Base-by-base conservation (phyloP, 2,888 invertebrate species). In the Sphaerophoria taeniata region DNA sequence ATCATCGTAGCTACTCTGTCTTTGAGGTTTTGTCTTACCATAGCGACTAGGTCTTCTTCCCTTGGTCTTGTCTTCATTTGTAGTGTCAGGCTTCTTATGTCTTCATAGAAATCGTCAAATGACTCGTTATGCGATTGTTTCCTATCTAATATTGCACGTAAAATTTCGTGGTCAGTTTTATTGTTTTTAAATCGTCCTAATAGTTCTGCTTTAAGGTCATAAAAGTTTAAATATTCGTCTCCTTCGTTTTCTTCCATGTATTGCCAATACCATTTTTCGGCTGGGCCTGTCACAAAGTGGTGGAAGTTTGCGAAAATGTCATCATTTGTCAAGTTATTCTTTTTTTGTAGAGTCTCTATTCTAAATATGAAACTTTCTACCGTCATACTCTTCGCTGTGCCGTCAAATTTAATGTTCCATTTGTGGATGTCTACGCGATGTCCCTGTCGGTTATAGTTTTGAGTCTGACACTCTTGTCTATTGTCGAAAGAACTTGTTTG, bases 31-130 rank as follows among this genome's bases (percentile, higher is more conserved):
- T 39, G 39, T 11, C 60, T 39, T 4, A 60, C 36, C 6, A 60
- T 43, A 1, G 60, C 7, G 0, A 60, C 43, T 4, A 24, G 11
- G 12, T 39, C 60, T 3, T 60, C 24, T 4, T 24, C 51, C 6
- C 9, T 24, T 24, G 51, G 51, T 11, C 51, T 53, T n/a, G 6
- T 53, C 3, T 53, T 6, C 51, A 53, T 53, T 31, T 24, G 51
- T 3, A 53, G n/a, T 31, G 31, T 31, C 0, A 53, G 31, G 4
- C 11, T 11, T 9, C 60, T 14, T 2, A 60, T 12, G 3, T 60
- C 60, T 43, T 39, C 60, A 11, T 60, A 60, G 16, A 24, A 60
- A 14, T 60, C 60, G 24, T 60, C 60, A 12, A 60, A 43, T n/a
- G 43, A 36, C 7, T 60, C 39, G n/a, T 39, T 14, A 7, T 39